Evolutionary conservation across 2,113 vertebrate species (phyloP), one percentile per base, ranked within the genome.

Genomic region (Elgaria multicarinata): DNA sequence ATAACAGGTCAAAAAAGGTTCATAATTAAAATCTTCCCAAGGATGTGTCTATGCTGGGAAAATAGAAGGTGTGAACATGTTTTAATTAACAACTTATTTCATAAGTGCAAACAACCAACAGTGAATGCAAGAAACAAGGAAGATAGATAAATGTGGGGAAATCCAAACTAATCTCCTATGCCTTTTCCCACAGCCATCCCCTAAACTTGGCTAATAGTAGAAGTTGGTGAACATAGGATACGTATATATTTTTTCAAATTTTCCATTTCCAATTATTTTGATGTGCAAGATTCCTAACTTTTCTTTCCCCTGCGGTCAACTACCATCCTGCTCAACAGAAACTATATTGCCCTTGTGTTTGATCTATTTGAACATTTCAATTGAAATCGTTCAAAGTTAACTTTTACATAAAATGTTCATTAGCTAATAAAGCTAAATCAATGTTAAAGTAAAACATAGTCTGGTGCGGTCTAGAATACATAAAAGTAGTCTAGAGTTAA

Each of bases 81-180:
- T 88, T 87, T 74, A 88, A 88, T 74, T 88, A 88, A 58, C 77
- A 81, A 72, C 67, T 64, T 64, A 74, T 88, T 88, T 88, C 66
- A 81, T 66, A 81, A 81, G 50, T 31, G 28, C 64, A 58, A 77
- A 42, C 66, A 81, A 53, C 78, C 42, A 53, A 36, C 36, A 62
- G 67, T 39, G n/a, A 64, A 26, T 28, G 55, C 69, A 81, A 74
- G 46, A 85, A 62, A 72, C 36, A 39, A 33, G 33, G 39, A 42
- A 77, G 69, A 42, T 55, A 33, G 31, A 10, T 77, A 79, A 67
- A 71, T 42, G 39, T 44, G 36, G 36, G 28, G 50, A 72, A 58
- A 67, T 42, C 42, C 64, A 84, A 20, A 66, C 39, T 46, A 62
- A 64, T 66, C 28, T 44, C 55, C 39, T 77, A 33, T 77, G 42